Percentiles rank a stretch among this genome's conserved stretches.
Evolutionary conservation across 1,140 invertebrate genomes (phyloP).

Genomic region (Ips typographus): DNA sequence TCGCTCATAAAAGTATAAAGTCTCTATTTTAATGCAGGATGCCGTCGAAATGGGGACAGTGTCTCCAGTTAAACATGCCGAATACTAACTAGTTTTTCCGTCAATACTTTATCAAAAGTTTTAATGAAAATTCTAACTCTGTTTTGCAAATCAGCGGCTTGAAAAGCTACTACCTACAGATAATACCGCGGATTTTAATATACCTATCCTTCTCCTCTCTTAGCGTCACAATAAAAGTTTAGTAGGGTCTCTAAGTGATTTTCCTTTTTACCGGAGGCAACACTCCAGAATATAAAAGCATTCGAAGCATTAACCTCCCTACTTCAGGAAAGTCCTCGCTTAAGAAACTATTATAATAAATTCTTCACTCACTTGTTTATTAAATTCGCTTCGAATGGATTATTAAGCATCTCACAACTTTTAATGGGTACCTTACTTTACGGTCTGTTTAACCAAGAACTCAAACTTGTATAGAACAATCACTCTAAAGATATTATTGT

Average conservation of each 20-base stretch:
- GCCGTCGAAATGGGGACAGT: not conserved
- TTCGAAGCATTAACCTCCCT: slow-evolving; percentile 1
- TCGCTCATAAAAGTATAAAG: no score
- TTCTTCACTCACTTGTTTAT: no score
- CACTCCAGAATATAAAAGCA: slow-evolving; percentile 3
- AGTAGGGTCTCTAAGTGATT: slow-evolving; percentile 1
- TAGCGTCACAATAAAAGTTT: slow-evolving; percentile 1
- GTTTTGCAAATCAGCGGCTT: not conserved
- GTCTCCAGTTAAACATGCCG: not conserved
- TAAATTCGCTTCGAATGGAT: no score
- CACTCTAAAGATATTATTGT: no score
- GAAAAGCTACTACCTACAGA: not conserved
- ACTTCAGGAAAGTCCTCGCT: not conserved
- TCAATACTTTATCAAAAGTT: not conserved
- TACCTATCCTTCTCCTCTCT: not conserved
- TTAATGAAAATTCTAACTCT: not conserved
- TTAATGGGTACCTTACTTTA: no score
- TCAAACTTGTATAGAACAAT: no score
- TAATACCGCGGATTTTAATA: slow-evolving; percentile 5
- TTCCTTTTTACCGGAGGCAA: slow-evolving; percentile 3
- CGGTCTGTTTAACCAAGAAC: no score
- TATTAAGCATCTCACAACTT: no score
- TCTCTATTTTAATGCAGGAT: no score
- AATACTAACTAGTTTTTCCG: not conserved
- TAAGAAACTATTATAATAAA: not conserved